Conservation (phyloP, 2,113 vertebrate genomes). For the Cyanoderma ruficeps region DNA sequence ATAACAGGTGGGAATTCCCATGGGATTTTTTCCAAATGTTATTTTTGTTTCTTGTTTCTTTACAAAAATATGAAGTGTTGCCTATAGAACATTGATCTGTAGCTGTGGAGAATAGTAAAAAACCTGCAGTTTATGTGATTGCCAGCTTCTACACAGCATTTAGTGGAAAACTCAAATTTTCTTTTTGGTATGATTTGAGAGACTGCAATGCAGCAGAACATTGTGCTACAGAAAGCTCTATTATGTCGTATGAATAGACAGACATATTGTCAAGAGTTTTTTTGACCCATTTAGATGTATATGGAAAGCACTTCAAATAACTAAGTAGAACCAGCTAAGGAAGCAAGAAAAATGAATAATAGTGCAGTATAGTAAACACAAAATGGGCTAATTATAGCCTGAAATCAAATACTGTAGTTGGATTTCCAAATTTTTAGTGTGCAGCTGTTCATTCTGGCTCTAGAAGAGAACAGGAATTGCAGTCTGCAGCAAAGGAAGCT, state of each 20-base stretch:
- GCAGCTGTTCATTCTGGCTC: conserved; percentile 66
- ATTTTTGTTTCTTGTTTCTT: not conserved
- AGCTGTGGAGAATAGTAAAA: not conserved
- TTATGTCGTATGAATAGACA: conserved; percentile 31
- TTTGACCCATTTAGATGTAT: conserved; percentile 52
- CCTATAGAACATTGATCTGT: not conserved
- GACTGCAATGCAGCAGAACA: conserved; percentile 60
- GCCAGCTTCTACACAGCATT: not conserved
- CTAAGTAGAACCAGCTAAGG: conserved; percentile 56
- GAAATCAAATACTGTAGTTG: conserved; percentile 60
- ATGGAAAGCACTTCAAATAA: conserved; percentile 57
- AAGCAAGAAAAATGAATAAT: conserved; percentile 50
- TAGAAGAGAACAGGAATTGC: conserved; percentile 52
- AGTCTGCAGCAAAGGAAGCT: conserved; percentile 15
- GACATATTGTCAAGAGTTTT: conserved; percentile 28
- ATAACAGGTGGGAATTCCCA: conserved; percentile 47
- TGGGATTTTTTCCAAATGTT: conserved; percentile 31
- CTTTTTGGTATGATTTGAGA: not conserved
- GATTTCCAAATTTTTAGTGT: conserved; percentile 58
- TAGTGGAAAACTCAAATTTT: not conserved
- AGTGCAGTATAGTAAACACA: conserved; percentile 48
- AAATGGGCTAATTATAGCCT: conserved; percentile 57
- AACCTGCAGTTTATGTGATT: not conserved
- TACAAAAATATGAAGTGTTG: not conserved
- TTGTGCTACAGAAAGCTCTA: conserved; percentile 28